Evolutionary conservation across 2,113 vertebrate genomes (phyloP), one percentile per base, ranked within the genome.

Genomic region (Pterocles gutturalis): DNA sequence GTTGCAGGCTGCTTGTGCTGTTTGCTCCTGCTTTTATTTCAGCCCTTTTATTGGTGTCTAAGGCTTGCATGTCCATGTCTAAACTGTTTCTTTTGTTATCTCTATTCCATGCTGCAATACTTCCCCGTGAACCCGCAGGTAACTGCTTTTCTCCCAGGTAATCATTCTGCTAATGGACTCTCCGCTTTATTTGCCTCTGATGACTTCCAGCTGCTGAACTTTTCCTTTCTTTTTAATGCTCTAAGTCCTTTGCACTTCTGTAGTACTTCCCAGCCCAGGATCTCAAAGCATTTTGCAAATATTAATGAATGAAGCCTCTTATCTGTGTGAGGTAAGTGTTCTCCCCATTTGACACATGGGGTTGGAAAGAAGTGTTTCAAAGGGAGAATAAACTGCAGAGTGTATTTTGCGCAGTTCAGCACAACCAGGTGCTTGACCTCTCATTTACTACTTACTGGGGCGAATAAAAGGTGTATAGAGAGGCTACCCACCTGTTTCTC

Each of bases 71-170:
- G 7, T 57, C 51, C 66, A 29, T 93, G 22, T 96, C 69, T 97
- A 83, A 95, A 95, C 61, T 57, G 55, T 93, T 94, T 93, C 82
- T 94, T 87, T 53, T 90, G 83, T 96, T 97, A n/a, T 82, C 89
- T 95, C 94, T 97, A 41, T 97, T 97, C 97, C 97, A 98, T 91
- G 96, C 98, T 98, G 97, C 98, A 99, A 99, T 99, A 98, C 98
- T 98, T 98, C 96, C 98, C 99, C 91, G 71, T 99, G 98, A 99
- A 98, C 98, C 92, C 43, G 34, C 98, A 99, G 99, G 99, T 99
- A 99, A 99, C 97, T 84, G 82, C 92, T 96, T 96, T 97, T 94
- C 75, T 87, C 90, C 89, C 64, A 86, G 82, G 46, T 77, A 84
- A 67, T 90, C 87, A 60, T 91, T 93, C 81, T 86, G 65, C 82